Conservation (phyloP, 2,113 vertebrate genomes). For the Empidonax traillii region DNA sequence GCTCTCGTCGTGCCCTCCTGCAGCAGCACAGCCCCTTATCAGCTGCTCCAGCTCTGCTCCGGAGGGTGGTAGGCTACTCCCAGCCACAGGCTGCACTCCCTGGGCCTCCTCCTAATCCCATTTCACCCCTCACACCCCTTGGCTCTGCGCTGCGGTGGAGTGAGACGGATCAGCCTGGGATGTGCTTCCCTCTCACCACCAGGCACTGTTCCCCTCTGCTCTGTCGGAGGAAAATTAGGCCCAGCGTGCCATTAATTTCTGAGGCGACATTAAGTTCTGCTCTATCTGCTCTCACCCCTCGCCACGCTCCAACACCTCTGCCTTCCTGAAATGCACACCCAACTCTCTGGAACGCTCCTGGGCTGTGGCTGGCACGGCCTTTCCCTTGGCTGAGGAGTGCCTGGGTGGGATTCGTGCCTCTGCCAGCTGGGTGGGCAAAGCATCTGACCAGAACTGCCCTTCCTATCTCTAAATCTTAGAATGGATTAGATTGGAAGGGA, state of each 20-base stretch:
- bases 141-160: neutral
- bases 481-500: neutral
- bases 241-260: neutral
- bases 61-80: neutral
- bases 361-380: neutral
- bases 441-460: accelerated
- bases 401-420: neutral
- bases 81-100: neutral
- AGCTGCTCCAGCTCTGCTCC: neutral
- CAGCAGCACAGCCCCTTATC: neutral
- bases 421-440: neutral
- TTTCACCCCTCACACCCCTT: neutral
- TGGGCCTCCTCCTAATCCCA: slow-evolving; percentile 14
- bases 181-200: neutral
- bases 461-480: neutral
- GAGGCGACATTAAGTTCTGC: neutral
- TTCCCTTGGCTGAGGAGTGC: neutral
- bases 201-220: neutral
- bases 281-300: neutral
- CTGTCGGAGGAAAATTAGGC: neutral
- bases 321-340: accelerated
- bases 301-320: neutral
- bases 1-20: neutral
- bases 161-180: neutral
- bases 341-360: neutral